Evolutionary conservation across 2,113 vertebrate species (phyloP).

Genomic region (Gavialis gangeticus): DNA sequence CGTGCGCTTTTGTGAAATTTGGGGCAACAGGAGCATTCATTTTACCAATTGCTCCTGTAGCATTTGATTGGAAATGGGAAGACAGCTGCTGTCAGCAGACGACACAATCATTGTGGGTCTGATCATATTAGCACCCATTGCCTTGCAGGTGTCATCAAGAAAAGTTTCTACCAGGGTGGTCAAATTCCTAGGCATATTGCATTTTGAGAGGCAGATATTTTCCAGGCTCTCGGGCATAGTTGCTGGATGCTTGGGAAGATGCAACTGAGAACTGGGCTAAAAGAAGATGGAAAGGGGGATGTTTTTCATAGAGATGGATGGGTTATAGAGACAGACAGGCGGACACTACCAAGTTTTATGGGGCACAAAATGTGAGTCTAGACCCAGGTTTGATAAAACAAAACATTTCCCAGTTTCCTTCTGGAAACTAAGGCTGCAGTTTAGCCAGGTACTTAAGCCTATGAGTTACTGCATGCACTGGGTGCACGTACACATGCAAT

Average conservation of each 20-base stretch:
- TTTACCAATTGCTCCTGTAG: neutral
- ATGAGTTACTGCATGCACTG: neutral
- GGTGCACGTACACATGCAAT: neutral
- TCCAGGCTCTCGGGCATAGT: neutral
- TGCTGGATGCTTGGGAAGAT: constrained; percentile 1
- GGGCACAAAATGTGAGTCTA: constrained; percentile 33
- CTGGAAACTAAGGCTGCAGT: neutral
- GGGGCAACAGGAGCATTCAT: neutral
- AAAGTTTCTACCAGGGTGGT: constrained; percentile 31
- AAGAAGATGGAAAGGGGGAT: constrained; percentile 36
- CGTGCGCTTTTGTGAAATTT: neutral
- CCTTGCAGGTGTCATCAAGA: neutral
- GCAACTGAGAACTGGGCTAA: constrained; percentile 45
- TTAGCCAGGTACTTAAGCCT: neutral
- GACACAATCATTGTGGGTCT: neutral
- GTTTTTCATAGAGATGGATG: neutral
- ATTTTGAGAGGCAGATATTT: neutral
- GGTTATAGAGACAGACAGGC: neutral
- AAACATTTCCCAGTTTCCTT: neutral
- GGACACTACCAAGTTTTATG: constrained; percentile 45
- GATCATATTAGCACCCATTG: neutral
- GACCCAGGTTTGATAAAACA: constrained; percentile 8
- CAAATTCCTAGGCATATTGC: constrained; percentile 42
- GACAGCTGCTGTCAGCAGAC: neutral
- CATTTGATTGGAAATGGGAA: neutral